Evolutionary conservation across 2,797 vertebrate genomes (phyloP).

Genomic region (Knipowitschia caucasica): DNA sequence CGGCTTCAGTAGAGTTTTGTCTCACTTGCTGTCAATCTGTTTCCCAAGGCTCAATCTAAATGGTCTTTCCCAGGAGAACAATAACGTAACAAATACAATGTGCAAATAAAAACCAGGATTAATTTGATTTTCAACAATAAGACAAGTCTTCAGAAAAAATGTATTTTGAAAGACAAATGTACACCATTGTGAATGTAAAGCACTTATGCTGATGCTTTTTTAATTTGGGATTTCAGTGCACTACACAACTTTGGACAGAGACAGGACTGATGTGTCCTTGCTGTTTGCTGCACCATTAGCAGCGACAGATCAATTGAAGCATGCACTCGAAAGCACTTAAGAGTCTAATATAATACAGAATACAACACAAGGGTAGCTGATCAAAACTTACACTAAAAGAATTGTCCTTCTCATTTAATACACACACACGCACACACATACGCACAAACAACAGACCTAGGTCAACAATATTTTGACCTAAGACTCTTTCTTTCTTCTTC

Average conservation of each 20-base stretch:
- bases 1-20: background rate
- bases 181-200: slow-evolving; percentile 12
- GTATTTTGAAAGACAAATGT: background rate
- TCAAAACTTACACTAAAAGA: background rate
- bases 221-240: slow-evolving; percentile 18
- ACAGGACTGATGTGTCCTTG: slow-evolving; percentile 22
- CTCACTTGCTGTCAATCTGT: background rate
- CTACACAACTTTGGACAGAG: slow-evolving; percentile 34
- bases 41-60: background rate
- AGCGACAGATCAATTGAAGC: slow-evolving; percentile 34
- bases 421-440: too few relatives aligned
- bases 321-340: slow-evolving; percentile 29
- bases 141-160: slow-evolving; percentile 12
- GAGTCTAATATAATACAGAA: slow-evolving; percentile 23
- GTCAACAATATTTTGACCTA: too few relatives aligned
- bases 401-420: background rate
- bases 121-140: slow-evolving; percentile 1
- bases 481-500: too few relatives aligned
- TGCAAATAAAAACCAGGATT: background rate
- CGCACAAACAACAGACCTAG: too few relatives aligned
- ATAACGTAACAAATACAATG: background rate
- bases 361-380: slow-evolving; percentile 14
- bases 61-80: background rate
- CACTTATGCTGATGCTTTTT: slow-evolving; percentile 31
- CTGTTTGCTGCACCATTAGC: slow-evolving; percentile 25